A percentile compares a stretch with the other conserved stretches of the same genome.
Conservation (phyloP, 2,797 vertebrate species). For the Microctenopoma stevenorrisi region DNA sequence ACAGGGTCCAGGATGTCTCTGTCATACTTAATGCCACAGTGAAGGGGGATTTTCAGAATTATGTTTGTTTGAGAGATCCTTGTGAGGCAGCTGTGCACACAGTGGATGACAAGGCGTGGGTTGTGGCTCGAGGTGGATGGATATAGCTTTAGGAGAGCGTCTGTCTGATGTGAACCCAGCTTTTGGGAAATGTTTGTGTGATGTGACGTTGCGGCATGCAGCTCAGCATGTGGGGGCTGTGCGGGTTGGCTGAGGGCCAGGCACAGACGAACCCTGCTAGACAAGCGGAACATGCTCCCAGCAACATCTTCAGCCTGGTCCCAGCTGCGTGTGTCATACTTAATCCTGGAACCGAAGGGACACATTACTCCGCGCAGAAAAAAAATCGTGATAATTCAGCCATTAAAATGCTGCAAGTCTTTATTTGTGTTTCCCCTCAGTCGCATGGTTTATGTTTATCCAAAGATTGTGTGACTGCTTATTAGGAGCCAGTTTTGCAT, state of each 20-base stretch:
- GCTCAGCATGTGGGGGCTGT: slow-evolving; percentile 60
- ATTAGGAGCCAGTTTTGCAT: slow-evolving; percentile 63
- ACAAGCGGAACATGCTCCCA: slow-evolving; percentile 77
- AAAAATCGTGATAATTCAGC: slow-evolving; percentile 69
- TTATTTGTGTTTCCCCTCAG: slow-evolving; percentile 54
- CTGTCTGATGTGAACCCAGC: slow-evolving; percentile 62
- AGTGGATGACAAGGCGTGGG: slow-evolving; percentile 46
- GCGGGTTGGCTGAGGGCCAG: slow-evolving; percentile 69
- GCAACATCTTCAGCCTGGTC: slow-evolving; percentile 76
- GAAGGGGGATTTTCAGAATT: slow-evolving; percentile 28
- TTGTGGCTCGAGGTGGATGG: slow-evolving; percentile 52
- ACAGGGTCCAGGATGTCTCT: slow-evolving; percentile 35
- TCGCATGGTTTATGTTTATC: slow-evolving; percentile 66
- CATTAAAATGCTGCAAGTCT: slow-evolving; percentile 68
- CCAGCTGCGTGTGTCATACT: slow-evolving; percentile 76
- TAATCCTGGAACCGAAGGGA: slow-evolving; percentile 75
- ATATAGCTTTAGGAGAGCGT: slow-evolving; percentile 52
- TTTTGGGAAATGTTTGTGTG: slow-evolving; percentile 66
- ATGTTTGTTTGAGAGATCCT: slow-evolving; percentile 48
- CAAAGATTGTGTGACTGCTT: slow-evolving; percentile 54
- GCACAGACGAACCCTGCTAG: slow-evolving; percentile 69
- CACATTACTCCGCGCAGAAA: slow-evolving; percentile 63
- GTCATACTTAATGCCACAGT: slow-evolving; percentile 18
- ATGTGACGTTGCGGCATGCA: slow-evolving; percentile 69
- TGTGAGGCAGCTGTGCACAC: slow-evolving; percentile 47